phyloP scores from a whole-genome alignment of 2,888 invertebrate genomes.

The Buathra laborator region DNA sequence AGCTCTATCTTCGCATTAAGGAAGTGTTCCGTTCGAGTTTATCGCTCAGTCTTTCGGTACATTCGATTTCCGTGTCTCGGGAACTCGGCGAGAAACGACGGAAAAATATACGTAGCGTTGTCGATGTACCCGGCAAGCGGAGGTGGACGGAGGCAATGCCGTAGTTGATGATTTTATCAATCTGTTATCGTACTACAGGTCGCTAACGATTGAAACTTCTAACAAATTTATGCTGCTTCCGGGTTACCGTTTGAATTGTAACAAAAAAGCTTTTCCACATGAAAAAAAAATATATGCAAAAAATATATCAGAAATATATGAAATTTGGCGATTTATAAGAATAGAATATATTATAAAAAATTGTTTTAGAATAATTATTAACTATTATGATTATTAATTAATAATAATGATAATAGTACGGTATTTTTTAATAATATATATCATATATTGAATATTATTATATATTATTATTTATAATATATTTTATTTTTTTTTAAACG shows the following conservation, averaged over 20 bases:
- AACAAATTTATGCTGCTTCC: not conserved
- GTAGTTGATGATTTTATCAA: not conserved
- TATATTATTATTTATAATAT: too few species aligned
- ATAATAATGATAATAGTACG: too few species aligned
- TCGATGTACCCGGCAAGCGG: not conserved
- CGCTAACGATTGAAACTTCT: not conserved
- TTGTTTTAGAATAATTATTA: too few species aligned
- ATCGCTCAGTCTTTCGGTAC: constrained; percentile 68
- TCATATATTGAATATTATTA: too few species aligned
- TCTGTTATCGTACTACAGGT: not conserved
- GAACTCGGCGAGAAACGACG: not conserved
- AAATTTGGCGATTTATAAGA: too few species aligned
- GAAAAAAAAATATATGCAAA: too few species aligned
- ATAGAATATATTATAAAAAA: too few species aligned
- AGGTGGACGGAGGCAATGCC: not conserved
- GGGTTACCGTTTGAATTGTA: not conserved
- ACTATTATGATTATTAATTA: too few species aligned
- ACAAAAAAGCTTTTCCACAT: not conserved
- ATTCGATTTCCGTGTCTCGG: constrained; percentile 72
- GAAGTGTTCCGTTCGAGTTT: constrained; percentile 75
- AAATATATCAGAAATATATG: too few species aligned
- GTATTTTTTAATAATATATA: too few species aligned
- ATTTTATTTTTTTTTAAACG: too few species aligned
- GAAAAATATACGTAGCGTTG: not conserved
- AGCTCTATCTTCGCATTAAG: constrained; percentile 76